Evolutionary conservation across 2,888 invertebrate species (phyloP), one percentile per base, ranked within the genome.

Genomic region (Lasioglossum villosulum): DNA sequence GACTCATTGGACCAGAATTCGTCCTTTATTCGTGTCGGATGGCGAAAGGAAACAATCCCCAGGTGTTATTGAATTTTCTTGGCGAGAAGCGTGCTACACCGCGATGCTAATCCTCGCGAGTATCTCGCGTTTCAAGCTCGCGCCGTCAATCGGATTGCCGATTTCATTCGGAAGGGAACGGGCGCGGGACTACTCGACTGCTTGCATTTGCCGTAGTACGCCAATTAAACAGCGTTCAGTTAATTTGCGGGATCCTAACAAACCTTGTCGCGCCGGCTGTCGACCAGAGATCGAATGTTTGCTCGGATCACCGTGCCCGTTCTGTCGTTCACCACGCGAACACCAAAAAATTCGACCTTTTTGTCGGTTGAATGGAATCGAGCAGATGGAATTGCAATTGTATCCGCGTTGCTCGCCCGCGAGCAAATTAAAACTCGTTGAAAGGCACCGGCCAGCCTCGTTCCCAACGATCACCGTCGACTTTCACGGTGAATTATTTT

Each of bases 131-230:
- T 71, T 59, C 70, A 59, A 75, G 70, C 6, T 45, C 39, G 45
- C 75, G 66, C n/a, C 59, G 66, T n/a, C 68, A 39, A 75, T 75
- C 70, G 75, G 70, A 75, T 80, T 75, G 45, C 71, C 59, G 56
- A 76, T 80, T 80, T 75, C 52, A 75, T 71, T 71, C 30, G 16
- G 14, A 34, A 34, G 12, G n/a, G 37, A 37, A 56, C 70, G 70
- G 4, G 23, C 37, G 27, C 80, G 34, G 37, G 70, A 39, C n/a
- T 39, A n/a, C 30, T 23, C 16, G 59, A 71, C 75, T 78, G 85
- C 82, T 86, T 85, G 75, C 81, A 34, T 78, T 80, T 80, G 63
- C 78, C 83, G 42, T 70, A 52, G 66, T 76, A 48, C 76, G 68
- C 19, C 78, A 70, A 82, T 86, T 79, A 82, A 74, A 79, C 27